Evolutionary conservation across 2,113 vertebrate genomes (phyloP), one percentile per base, ranked within the genome.

Genomic region (Lepus europaeus): DNA sequence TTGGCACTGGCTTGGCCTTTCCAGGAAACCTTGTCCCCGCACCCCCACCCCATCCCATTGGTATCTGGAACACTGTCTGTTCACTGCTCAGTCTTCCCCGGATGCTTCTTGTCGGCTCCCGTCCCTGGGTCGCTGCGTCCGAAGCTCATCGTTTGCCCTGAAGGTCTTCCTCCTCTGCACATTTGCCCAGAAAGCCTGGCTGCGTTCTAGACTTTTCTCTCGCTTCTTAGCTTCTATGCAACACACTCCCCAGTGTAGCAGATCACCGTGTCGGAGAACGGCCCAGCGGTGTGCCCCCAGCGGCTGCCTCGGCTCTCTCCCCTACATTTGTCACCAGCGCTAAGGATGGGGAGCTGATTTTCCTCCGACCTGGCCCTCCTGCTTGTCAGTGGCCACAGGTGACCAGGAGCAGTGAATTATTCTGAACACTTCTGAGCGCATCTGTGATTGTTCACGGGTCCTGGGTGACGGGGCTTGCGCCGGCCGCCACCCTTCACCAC

Each of bases 361-460:
- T 31, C 73, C 25, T 16, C 45, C 29, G 1, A 45, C 23, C 66
- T 33, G 68, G 59, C 33, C 56, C 31, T 39, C 79, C 78, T 6
- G 4, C 8, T 16, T 64, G 31, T 31, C 22, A 0, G 39, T 11
- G 23, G 27, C 23, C 27, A 63, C 36, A 53, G 64, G 22, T n/a
- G 22, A 49, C 64, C 53, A 36, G 64, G 72, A 74, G 20, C 11
- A 27, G 14, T 8, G 1, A 12, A 69, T 13, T 29, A 20, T 36
- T 25, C 39, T 31, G n/a, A 36, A 36, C 29, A 86, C 61, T 17
- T 17, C 23, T 27, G 7, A 12, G 82, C 56, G 2, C 5, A 0
- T 31, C 61, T 25, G 1, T 2, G 3, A 36, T 7, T 1, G 0
- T 17, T 1, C 0, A 0, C 4, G 1, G 14, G 5, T 14, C 74